Conservation (phyloP, 2,888 invertebrate genomes). For the Steinernema scapterisci region DNA sequence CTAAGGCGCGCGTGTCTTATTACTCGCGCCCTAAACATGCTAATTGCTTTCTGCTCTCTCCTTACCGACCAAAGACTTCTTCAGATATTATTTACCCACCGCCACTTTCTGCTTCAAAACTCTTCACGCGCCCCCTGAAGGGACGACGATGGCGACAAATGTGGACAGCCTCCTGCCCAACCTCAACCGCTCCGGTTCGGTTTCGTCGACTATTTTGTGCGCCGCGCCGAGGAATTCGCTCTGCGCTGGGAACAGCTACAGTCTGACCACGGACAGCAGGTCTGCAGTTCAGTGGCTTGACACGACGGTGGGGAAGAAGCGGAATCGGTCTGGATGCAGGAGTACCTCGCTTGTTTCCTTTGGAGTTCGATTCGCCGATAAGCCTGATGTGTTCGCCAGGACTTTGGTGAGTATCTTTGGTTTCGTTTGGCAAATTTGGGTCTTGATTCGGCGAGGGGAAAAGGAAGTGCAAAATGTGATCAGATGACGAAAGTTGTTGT, state of each 20-base stretch:
- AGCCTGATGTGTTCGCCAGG: slow-evolving; percentile 49
- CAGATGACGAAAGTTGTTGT: no score
- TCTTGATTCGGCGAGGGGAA: neutral
- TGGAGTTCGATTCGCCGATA: slow-evolving; percentile 36
- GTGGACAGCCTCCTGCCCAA: slow-evolving; percentile 1
- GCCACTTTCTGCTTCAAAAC: no score
- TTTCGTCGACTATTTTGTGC: slow-evolving; percentile 7
- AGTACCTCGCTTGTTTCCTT: slow-evolving; percentile 33
- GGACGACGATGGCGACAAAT: neutral
- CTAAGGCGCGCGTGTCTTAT: no score
- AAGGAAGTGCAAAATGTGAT: neutral
- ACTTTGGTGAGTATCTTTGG: slow-evolving; percentile 49
- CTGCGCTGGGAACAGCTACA: slow-evolving; percentile 44
- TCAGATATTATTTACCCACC: no score
- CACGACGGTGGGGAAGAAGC: neutral
- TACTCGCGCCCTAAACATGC: no score
- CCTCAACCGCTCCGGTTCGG: slow-evolving; percentile 3
- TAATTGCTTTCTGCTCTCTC: no score
- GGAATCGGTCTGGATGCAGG: slow-evolving; percentile 37
- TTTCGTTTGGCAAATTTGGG: neutral
- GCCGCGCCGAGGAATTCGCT: slow-evolving; percentile 49
- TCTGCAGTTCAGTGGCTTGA: neutral
- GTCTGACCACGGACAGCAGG: slow-evolving; percentile 40
- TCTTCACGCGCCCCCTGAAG: no score
- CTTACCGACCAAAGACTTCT: no score